These are phyloP conservation scores for Enoplosus armatus DNA, from an alignment of 2,797 vertebrate species.

Conservation along the genomic window DNA sequence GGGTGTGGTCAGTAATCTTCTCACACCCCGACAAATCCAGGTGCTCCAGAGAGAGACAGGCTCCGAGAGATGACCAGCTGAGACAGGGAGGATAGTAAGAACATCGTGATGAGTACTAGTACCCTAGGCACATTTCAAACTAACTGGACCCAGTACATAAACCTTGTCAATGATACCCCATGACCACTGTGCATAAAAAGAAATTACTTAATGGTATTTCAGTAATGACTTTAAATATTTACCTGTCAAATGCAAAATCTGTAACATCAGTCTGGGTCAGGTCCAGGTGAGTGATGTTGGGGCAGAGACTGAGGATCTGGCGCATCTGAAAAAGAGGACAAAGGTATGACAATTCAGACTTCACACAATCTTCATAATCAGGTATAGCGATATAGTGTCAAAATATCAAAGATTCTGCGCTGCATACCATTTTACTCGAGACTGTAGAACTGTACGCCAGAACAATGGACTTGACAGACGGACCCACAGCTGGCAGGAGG, in stretches of 20 bases:
- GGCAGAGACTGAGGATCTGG: constrained; percentile 94
- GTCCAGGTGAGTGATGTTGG: constrained; percentile 93
- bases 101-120: background rate
- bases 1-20: constrained; percentile 91
- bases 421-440: constrained; percentile 96
- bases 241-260: constrained; percentile 98
- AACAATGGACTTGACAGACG: constrained; percentile 92
- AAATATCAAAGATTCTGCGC: background rate
- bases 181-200: background rate
- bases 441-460: constrained; percentile 95
- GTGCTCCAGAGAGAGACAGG: constrained; percentile 89
- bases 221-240: constrained; percentile 14
- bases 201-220: background rate
- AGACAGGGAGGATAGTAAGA: background rate
- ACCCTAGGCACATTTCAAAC: background rate
- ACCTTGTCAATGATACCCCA: background rate
- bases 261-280: constrained; percentile 96
- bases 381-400: background rate
- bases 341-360: background rate
- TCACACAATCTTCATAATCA: background rate
- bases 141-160: background rate
- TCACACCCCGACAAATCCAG: constrained; percentile 98
- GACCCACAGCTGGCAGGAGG: constrained; percentile 91
- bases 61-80: constrained; percentile 92
- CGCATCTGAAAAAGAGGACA: constrained; percentile 86